Percentiles rank a stretch among this genome's conserved stretches.
Conservation (phyloP, 2,113 vertebrate species). For the Collichthys lucidus region DNA sequence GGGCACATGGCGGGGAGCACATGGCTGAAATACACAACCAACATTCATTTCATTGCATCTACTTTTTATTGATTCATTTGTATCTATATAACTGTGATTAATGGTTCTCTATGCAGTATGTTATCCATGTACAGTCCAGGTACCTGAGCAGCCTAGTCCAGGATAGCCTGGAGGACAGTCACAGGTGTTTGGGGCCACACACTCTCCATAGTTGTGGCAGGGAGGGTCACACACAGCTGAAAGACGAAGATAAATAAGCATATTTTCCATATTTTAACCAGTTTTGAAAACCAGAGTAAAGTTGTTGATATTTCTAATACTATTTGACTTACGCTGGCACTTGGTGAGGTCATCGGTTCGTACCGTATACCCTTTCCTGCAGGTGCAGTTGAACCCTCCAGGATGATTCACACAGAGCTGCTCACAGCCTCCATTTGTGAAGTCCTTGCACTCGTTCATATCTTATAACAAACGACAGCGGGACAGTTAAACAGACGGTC, state of each 20-base stretch:
- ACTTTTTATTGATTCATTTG: not conserved
- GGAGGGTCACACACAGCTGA: conserved; percentile 84
- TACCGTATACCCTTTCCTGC: conserved; percentile 74
- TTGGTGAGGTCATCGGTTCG: conserved; percentile 80
- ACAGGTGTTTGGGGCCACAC: conserved; percentile 84
- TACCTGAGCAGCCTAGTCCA: conserved; percentile 86
- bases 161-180: conserved; percentile 87
- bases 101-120: too few relatives aligned
- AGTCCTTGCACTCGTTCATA: conserved; percentile 84
- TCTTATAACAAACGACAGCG: conserved; percentile 68
- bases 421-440: conserved; percentile 85
- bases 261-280: too few relatives aligned
- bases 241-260: not conserved
- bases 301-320: not conserved
- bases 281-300: not conserved
- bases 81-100: not conserved
- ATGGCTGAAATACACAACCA: conserved; percentile 80
- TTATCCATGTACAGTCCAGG: not conserved
- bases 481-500: not conserved
- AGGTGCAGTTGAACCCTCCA: conserved; percentile 83
- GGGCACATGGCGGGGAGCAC: conserved; percentile 86
- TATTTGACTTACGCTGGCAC: conserved; percentile 82
- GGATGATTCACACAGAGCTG: conserved; percentile 84
- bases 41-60: not conserved
- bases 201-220: conserved; percentile 86